Evolutionary conservation across 2,888 invertebrate genomes (phyloP).

Genomic region (Leptinotarsa rubiginosa): DNA sequence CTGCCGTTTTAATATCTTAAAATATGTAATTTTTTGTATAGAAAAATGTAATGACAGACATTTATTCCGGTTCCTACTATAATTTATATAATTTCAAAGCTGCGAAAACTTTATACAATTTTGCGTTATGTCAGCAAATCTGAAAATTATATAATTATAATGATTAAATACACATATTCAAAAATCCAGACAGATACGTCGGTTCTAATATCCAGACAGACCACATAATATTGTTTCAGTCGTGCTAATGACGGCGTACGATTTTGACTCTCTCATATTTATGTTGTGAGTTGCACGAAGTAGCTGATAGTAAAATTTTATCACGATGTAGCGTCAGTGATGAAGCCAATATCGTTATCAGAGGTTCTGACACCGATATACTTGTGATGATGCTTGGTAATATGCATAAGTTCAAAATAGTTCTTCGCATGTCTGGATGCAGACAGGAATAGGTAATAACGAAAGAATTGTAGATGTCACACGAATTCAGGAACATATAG

Average conservation of each 20-base stretch:
- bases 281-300: not conserved
- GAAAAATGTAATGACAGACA: not conserved
- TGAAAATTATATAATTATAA: not conserved
- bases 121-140: not conserved
- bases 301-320: too few species aligned
- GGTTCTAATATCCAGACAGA: not conserved
- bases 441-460: too few species aligned
- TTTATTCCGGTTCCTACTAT: not conserved
- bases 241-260: not conserved
- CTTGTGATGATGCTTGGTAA: too few species aligned
- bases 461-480: too few species aligned
- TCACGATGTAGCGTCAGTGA: too few species aligned
- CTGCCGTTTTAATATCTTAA: not conserved
- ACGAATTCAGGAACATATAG: not conserved
- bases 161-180: not conserved
- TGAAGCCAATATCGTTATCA: too few species aligned
- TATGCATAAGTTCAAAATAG: too few species aligned
- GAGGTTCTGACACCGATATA: too few species aligned
- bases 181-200: not conserved
- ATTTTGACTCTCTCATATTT: not conserved
- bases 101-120: not conserved
- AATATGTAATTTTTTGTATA: not conserved
- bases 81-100: conserved; percentile 7
- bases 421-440: too few species aligned
- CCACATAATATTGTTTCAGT: not conserved